Evolutionary conservation across 2,113 vertebrate species (phyloP).

Genomic region (Zosterops borbonicus): DNA sequence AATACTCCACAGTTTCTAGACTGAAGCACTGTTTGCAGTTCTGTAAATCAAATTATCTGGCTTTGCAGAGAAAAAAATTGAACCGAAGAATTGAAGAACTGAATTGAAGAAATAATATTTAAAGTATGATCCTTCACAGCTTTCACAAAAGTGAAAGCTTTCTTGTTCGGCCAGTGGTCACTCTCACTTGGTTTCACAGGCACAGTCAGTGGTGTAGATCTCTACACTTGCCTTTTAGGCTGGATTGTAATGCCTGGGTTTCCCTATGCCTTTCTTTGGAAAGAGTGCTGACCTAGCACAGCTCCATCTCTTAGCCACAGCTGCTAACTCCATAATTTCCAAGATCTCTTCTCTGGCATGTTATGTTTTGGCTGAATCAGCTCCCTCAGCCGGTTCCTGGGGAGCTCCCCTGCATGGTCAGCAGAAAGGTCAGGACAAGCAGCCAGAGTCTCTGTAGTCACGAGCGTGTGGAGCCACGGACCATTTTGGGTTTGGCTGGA

Average conservation of each 20-base stretch:
- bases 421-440: background rate
- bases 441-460: background rate
- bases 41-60: background rate
- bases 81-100: background rate
- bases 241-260: background rate
- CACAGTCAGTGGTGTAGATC: background rate
- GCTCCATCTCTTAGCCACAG: background rate
- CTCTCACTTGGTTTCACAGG: background rate
- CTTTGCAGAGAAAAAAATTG: background rate
- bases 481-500: background rate
- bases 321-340: background rate
- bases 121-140: background rate
- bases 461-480: fast-evolving
- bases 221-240: background rate
- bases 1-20: background rate
- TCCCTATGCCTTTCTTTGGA: background rate
- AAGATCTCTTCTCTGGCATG: background rate
- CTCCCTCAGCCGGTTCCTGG: background rate
- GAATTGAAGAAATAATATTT: background rate
- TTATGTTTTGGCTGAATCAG: background rate
- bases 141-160: background rate
- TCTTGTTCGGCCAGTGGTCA: background rate
- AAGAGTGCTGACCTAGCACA: background rate
- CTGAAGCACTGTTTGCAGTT: background rate
- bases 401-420: background rate